Base-by-base conservation (phyloP, 1,140 invertebrate species). In the Drosophila repleta region DNA sequence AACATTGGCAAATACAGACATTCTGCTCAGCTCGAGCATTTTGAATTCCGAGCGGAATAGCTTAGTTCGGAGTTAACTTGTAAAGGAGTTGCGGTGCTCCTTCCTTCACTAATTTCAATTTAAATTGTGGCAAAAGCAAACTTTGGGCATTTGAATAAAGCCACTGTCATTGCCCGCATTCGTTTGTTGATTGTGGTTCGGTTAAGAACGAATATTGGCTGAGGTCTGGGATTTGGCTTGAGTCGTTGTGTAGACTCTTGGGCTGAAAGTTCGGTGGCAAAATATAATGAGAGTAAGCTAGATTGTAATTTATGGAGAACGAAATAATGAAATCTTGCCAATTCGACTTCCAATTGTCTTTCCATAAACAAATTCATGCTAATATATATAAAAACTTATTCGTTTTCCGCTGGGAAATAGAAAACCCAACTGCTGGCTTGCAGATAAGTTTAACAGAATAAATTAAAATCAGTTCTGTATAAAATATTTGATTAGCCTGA, bases 181-280 rank as follows among this genome's bases (percentile, higher is more conserved):
- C 43, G 57, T 56, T 67, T 43, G 48, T 79, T 84, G 80, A 79
- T 74, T 76, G 76, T 64, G 76, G 74, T 79, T 60, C 37, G 18
- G 58, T 53, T 55, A 32, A 41, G 24, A 61, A 20, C 10, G 55
- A 43, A 29, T 6, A 29, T 35, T 35, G 32, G 62, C 6, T 35
- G 66, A 15, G 64, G n/a, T 11, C 20, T 45, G 15, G 37, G 35
- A n/a, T 49, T 43, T 65, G 53, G 17, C n/a, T 46, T 35, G 17
- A 35, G 26, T 41, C 43, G 45, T 29, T n/a, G 15, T 11, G 24
- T 46, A 35, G 39, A 18, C 20, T 13, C 26, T 35, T 21, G 17
- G 29, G 32, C 46, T 65, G 67, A 57, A 26, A 65, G 39, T 32
- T 58, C 4, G 32, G 24, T 45, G 20, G 15, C 8, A 17, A 1